These are phyloP conservation scores for Octonoba sinensis DNA, from an alignment of 2,888 invertebrate genomes.

Conservation along the genomic window DNA sequence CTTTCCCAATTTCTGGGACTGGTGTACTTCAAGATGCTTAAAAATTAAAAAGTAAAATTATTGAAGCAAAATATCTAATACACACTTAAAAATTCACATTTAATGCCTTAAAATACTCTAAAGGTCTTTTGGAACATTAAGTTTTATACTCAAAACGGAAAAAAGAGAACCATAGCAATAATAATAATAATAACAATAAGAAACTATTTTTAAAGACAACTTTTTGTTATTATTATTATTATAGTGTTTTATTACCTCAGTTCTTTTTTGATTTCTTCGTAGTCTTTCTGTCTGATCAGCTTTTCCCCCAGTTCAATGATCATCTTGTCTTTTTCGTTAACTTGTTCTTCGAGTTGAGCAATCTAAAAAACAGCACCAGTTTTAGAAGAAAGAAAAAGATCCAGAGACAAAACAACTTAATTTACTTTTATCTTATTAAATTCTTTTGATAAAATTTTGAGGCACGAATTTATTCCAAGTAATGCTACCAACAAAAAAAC, in stretches of 20 bases:
- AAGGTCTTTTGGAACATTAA: no score
- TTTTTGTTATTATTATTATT: no score
- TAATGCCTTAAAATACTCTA: no score
- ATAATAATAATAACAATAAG: not conserved
- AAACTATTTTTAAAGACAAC: no score
- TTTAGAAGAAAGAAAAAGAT: constrained; percentile 28
- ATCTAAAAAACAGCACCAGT: constrained; percentile 72
- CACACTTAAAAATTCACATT: no score
- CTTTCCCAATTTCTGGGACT: constrained; percentile 54
- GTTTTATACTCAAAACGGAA: not conserved
- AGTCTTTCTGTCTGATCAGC: constrained; percentile 89
- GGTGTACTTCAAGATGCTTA: constrained; percentile 80
- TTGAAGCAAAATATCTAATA: not conserved
- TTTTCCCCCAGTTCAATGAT: constrained; percentile 86
- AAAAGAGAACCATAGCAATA: not conserved
- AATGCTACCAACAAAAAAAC: no score
- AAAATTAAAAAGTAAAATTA: constrained; percentile 66
- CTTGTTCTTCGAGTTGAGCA: constrained; percentile 87
- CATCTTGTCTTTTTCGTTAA: constrained; percentile 88
- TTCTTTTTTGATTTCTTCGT: constrained; percentile 92
- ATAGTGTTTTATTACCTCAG: constrained; percentile 74
- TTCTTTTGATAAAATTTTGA: no score
- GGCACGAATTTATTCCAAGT: no score
- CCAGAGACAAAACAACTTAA: not conserved
- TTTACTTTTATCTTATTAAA: not conserved